phyloP scores from a whole-genome alignment of 2,797 vertebrate species.

The Glyptemys insculpta region DNA sequence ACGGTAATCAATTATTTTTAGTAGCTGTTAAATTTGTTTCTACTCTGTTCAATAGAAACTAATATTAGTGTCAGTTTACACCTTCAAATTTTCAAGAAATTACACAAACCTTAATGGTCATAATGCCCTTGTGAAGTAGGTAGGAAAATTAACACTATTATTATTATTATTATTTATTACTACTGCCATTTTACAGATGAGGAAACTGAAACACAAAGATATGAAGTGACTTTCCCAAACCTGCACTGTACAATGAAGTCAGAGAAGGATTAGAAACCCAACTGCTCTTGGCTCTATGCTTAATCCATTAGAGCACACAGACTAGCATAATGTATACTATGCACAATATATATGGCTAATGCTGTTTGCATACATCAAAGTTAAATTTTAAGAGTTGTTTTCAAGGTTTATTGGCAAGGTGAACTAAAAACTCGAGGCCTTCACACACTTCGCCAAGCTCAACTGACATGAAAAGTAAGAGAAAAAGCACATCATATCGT shows the following conservation, averaged over 20 bases:
- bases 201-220: background rate
- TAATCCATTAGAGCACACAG: background rate
- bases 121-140: background rate
- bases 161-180: background rate
- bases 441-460: background rate
- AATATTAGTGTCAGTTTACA: background rate
- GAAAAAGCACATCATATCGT: accelerated
- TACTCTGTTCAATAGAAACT: background rate
- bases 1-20: background rate
- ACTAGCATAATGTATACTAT: background rate
- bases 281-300: background rate
- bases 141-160: background rate
- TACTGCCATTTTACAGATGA: background rate
- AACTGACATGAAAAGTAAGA: background rate
- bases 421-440: background rate
- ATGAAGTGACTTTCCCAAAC: background rate
- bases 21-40: background rate
- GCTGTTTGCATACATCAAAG: background rate
- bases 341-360: background rate
- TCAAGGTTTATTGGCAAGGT: background rate
- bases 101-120: background rate
- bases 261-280: background rate
- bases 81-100: background rate
- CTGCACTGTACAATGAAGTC: background rate
- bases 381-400: background rate